Evolutionary conservation across 30 jellyfish, hydroid and myxozoan genomes (phyloP).

Genomic region (Phacellophora camtschatica): DNA sequence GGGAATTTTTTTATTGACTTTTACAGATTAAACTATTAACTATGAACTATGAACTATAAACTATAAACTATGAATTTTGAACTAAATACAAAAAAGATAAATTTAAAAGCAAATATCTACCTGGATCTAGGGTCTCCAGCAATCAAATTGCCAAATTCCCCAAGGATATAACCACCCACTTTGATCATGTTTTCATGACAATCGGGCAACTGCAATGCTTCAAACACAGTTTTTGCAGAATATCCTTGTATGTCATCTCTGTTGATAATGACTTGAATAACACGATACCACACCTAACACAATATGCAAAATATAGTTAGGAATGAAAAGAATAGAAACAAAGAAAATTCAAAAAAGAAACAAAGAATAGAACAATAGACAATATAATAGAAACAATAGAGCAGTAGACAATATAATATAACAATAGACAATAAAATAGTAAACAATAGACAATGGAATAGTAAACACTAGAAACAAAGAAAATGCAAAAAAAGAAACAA

Average conservation of each 20-base stretch:
- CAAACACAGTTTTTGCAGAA: conserved; percentile 96
- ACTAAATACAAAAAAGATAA: neutral
- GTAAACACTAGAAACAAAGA: too few species aligned
- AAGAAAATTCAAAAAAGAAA: too few species aligned
- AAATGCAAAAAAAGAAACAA: too few species aligned
- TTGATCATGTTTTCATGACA: conserved; percentile 96
- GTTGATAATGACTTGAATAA: conserved; percentile 91
- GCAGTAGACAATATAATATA: too few species aligned
- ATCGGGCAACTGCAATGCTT: conserved; percentile 89
- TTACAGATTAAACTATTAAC: too few species aligned
- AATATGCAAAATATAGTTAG: neutral
- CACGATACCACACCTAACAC: conserved; percentile 94
- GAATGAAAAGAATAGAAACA: neutral
- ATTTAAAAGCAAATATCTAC: conserved; percentile 2
- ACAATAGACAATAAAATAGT: too few species aligned
- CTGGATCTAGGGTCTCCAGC: conserved; percentile 98
- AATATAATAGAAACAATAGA: too few species aligned
- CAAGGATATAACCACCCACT: conserved; percentile 94
- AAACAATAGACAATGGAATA: too few species aligned
- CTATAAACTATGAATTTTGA: neutral
- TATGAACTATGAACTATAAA: too few species aligned
- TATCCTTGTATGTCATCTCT: conserved; percentile 98
- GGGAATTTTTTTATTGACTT: too few species aligned
- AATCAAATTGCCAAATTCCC: conserved; percentile 93
- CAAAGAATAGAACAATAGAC: too few species aligned